Evolutionary conservation across 2,888 invertebrate genomes (phyloP).

Genomic region (Epistrophe eligans): DNA sequence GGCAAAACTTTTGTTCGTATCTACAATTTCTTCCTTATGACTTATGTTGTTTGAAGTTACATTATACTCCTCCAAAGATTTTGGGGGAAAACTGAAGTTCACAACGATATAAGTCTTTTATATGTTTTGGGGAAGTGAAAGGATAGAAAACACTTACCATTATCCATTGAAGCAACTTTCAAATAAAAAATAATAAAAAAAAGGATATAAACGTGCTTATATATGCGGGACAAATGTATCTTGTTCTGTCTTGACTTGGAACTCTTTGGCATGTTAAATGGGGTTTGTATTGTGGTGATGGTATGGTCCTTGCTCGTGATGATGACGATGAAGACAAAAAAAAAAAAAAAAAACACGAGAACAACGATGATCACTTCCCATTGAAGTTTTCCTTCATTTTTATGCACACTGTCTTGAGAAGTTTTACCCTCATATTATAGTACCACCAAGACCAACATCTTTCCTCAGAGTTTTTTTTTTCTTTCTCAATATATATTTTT

Average conservation of each 20-base stretch:
- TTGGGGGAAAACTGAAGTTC: neutral
- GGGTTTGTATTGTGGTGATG: conserved; percentile 12
- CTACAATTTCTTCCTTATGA: conserved; percentile 63
- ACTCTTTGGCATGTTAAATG: conserved; percentile 38
- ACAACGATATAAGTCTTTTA: neutral
- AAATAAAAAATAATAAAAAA: neutral
- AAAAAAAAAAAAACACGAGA: neutral
- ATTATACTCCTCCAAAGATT: conserved; percentile 7
- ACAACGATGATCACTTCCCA: conserved; percentile 63
- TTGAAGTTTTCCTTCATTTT: conserved; percentile 62
- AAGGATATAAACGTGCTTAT: conserved; percentile 61
- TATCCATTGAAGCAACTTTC: conserved; percentile 62
- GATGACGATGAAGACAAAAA: conserved; percentile 21
- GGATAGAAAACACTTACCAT: conserved; percentile 62
- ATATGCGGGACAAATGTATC: conserved; percentile 54
- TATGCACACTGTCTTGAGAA: conserved; percentile 56
- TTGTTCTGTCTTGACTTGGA: neutral
- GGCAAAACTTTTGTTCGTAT: conserved; percentile 53
- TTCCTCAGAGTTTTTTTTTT: neutral
- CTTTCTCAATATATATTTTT: neutral
- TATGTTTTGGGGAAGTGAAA: conserved; percentile 22
- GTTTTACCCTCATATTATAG: conserved; percentile 49
- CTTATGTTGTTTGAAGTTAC: conserved; percentile 65
- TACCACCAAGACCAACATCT: neutral
- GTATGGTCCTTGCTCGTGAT: conserved; percentile 38